phyloP scores from a whole-genome alignment of 2,113 vertebrate species.

The Heliornis fulica region DNA sequence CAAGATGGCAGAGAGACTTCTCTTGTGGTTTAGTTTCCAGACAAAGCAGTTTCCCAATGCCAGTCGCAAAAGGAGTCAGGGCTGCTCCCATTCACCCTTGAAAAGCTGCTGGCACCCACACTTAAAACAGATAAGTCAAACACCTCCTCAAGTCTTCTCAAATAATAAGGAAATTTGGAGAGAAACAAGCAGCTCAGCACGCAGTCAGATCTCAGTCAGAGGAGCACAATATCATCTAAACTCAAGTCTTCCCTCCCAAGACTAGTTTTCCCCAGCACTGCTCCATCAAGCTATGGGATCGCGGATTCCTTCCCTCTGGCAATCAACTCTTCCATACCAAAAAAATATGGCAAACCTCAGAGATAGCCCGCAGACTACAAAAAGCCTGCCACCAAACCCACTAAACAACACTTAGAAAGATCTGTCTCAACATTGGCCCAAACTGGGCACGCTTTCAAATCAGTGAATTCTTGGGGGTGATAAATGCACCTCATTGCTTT shows the following conservation, averaged over 20 bases:
- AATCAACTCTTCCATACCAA: neutral
- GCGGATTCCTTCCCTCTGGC: neutral
- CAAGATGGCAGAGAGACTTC: neutral
- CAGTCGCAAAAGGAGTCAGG: too few relatives aligned
- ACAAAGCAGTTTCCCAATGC: neutral
- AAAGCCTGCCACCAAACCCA: neutral
- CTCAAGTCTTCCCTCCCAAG: neutral
- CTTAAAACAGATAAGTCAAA: neutral
- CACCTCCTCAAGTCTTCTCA: neutral
- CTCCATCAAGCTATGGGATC: neutral
- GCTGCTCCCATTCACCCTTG: too few relatives aligned
- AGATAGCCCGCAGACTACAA: neutral
- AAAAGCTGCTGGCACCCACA: neutral
- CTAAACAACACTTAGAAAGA: neutral
- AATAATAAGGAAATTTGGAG: neutral
- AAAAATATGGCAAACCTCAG: neutral
- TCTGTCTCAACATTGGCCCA: neutral
- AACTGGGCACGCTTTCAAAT: neutral
- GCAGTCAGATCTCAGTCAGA: neutral
- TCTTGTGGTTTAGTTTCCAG: neutral
- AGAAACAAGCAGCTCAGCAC: neutral
- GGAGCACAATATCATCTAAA: neutral
- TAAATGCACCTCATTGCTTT: neutral
- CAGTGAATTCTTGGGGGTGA: fast-evolving
- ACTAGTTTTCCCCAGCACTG: neutral